Percentiles rank a stretch among this genome's conserved stretches.
These are phyloP conservation scores for Procambarus clarkii DNA, from an alignment of 1,140 invertebrate species.

Conservation along the genomic window DNA sequence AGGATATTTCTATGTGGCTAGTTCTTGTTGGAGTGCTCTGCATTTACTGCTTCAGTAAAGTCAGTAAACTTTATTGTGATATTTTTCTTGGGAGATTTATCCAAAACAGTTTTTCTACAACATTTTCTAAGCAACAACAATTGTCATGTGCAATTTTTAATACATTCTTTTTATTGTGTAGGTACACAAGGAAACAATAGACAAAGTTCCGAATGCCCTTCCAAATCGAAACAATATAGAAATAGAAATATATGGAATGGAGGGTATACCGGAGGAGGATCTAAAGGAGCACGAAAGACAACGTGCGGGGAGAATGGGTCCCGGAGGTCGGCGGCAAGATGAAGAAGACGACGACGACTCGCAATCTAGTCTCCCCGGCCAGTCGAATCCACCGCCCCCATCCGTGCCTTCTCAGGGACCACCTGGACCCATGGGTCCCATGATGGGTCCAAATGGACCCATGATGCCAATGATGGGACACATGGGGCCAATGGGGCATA, in stretches of 20 bases:
- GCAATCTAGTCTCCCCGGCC: slow-evolving; percentile 55
- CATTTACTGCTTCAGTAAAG: too few relatives aligned
- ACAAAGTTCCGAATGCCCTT: slow-evolving; percentile 99
- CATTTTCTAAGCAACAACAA: too few relatives aligned
- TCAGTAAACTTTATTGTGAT: too few relatives aligned
- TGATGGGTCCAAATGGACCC: slow-evolving; percentile 68
- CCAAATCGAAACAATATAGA: slow-evolving; percentile 98
- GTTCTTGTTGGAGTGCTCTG: too few relatives aligned
- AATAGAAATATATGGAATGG: slow-evolving; percentile 99
- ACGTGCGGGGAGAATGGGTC: slow-evolving; percentile 80
- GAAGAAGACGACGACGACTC: slow-evolving; percentile 73
- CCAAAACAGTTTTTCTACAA: too few relatives aligned
- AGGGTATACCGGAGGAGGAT: slow-evolving; percentile 98
- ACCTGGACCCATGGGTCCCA: slow-evolving; percentile 78
- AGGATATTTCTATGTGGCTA: too few relatives aligned
- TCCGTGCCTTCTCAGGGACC: slow-evolving; percentile 70
- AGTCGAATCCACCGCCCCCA: slow-evolving; percentile 60
- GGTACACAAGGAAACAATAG: slow-evolving; percentile 99
- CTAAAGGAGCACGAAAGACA: slow-evolving; percentile 94
- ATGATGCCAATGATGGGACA: slow-evolving; percentile 77
- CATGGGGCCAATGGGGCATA: slow-evolving; percentile 71
- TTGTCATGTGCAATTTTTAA: too few relatives aligned
- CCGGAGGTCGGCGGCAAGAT: slow-evolving; percentile 70
- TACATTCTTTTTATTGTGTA: slow-evolving; percentile 75
- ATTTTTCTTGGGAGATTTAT: too few relatives aligned